Base-by-base conservation (phyloP, 2,797 vertebrate species). In the Sebastes taczanowskii region DNA sequence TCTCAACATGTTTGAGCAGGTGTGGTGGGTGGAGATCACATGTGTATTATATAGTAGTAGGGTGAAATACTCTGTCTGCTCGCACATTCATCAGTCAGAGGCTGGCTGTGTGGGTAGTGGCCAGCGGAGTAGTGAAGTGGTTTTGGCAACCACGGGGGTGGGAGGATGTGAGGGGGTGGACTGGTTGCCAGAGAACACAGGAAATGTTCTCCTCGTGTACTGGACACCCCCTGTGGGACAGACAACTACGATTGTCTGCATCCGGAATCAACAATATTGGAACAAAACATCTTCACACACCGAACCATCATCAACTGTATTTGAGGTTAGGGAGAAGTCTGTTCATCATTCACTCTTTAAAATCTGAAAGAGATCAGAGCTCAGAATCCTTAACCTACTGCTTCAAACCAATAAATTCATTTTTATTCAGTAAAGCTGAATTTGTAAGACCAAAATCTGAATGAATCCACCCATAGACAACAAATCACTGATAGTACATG, bases 141-240 rank as follows among this genome's bases (percentile, higher is more conserved):
- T 85, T 89, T 77, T 86, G 71, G 78, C 73, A 75, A 83, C 83
- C 60, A 77, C 16, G 56, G 81, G 80, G 83, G 83, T 80, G 71
- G 90, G 78, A 92, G 83, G 77, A 90, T 88, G 80, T 90, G 89
- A 86, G 77, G 80, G 88, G 87, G 86, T 63, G 84, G 67, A 89
- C 29, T 60, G 49, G 73, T 82, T 81, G 81, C 80, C 76, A 77
- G 71, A 83, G 81, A 86, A 84, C 66, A 89, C 82, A 86, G 89
- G 87, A 91, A 92, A 90, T 67, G 53, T 89, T 75, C 61, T 87
- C 86, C 78, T 80, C 55, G 18, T 68, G 78, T 82, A 52, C 63
- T 76, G 65, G 77, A 80, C 79, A 73, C 60, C 81, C 59, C 78
- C 78, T 56, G 65, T 71, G 86, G 80, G 80, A 88, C 20, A 25